Evolutionary conservation across 2,888 invertebrate genomes (phyloP), one percentile per base, ranked within the genome.

Genomic region (Globia sparganii): DNA sequence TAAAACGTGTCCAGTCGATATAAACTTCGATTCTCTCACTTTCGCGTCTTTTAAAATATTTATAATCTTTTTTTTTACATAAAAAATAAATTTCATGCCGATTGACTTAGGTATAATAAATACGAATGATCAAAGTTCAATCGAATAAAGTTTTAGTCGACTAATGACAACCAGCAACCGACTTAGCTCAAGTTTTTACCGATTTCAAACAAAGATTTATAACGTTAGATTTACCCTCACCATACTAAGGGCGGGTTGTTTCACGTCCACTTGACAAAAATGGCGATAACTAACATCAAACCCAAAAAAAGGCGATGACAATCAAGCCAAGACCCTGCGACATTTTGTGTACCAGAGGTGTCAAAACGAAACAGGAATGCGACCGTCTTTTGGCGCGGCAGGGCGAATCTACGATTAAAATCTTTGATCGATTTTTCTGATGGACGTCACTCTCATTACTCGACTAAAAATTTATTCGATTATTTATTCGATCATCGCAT

Each of bases 21-120:
- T 81, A 78, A 83, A 81, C 76, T 43, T 87, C 80, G 83, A 90
- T 87, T 86, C 75, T 91, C 91, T 92, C 92, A 92, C 92, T 91
- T 91, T 87, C 83, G 78, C 86, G 92, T 92, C 92, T 91, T 90
- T 90, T 88, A 86, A 89, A 87, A 88, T 82, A 89, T 87, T 85
- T 77, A 85, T 79, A 79, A 86, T 78, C 58, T 84, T 65, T 82
- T 82, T 83, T 87, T 89, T 88, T 86, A 84, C 80, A 87, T 87
- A 85, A 87, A 87, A 83, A 85, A 86, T 82, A 85, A 81, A 82
- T 86, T 85, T 86, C 80, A 75, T 77, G 81, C 78, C 78, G 78
- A 78, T 87, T 72, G 66, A 74, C 76, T 84, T 77, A 56, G 53
- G 53, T 56, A 81, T 25, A 78, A 70, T 77, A 73, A 75, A 87